phyloP scores from a whole-genome alignment of 2,113 vertebrate species.

The Centropus bengalensis region DNA sequence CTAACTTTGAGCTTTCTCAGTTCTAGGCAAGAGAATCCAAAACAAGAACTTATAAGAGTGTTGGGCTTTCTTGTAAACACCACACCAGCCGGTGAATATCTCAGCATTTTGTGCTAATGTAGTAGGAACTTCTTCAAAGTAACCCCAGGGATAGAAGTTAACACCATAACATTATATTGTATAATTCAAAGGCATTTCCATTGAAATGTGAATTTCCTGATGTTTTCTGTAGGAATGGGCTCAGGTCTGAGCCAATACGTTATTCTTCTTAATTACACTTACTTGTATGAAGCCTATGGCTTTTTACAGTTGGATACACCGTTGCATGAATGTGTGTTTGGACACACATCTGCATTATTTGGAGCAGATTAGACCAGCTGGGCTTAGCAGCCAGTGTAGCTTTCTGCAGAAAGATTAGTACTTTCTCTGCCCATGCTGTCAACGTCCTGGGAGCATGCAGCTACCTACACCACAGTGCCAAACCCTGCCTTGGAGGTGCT shows the following conservation, averaged over 20 bases:
- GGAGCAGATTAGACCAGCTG: background rate
- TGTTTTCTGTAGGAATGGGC: background rate
- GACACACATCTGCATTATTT: accelerated
- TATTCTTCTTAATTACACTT: background rate
- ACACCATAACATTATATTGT: background rate
- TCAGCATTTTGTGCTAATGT: background rate
- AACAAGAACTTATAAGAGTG: background rate
- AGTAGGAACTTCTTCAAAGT: background rate
- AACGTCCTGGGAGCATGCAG: too few relatives aligned
- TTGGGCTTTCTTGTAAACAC: background rate
- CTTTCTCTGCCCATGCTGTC: background rate
- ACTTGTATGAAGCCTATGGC: background rate
- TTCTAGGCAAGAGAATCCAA: background rate
- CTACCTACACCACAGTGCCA: background rate
- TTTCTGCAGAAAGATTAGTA: background rate
- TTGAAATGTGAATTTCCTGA: background rate
- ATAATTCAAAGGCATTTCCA: background rate
- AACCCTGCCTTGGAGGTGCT: background rate
- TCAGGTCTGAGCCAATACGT: background rate
- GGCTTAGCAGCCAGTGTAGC: background rate
- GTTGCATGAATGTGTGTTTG: background rate
- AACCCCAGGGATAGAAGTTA: background rate
- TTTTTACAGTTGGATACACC: background rate
- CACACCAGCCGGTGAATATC: background rate
- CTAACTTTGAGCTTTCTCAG: background rate